These are phyloP conservation scores for Porites divaricata DNA, from an alignment of 92 coral and sea anemone genomes.

Conservation along the genomic window DNA sequence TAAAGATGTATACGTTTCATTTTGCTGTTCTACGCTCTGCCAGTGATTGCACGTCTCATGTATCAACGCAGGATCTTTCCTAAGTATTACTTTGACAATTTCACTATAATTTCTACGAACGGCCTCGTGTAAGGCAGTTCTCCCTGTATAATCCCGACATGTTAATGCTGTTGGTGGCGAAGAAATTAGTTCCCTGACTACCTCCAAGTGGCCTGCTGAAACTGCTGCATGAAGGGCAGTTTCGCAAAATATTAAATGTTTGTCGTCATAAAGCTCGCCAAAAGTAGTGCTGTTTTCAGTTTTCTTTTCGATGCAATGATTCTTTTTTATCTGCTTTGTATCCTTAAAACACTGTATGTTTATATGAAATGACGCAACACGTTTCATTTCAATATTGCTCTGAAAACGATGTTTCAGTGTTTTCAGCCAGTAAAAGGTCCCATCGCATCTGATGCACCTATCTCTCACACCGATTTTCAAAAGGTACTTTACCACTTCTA, in stretches of 20 bases:
- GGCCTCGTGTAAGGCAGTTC: constrained; percentile 74
- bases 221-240: constrained; percentile 77
- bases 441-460: constrained; percentile 67
- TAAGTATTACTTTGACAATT: constrained; percentile 46
- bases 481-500: constrained; percentile 11
- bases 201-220: constrained; percentile 35
- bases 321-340: no score
- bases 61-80: constrained; percentile 42
- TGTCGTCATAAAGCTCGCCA: constrained; percentile 52
- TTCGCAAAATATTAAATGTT: constrained; percentile 58
- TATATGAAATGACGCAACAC: background rate
- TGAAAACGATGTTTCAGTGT: constrained; percentile 22
- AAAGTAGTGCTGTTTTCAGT: background rate
- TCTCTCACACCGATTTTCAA: constrained; percentile 42
- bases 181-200: constrained; percentile 45
- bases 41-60: constrained; percentile 40
- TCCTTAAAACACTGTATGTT: no score
- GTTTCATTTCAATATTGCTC: background rate
- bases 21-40: constrained; percentile 16
- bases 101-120: constrained; percentile 47
- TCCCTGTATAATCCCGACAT: constrained; percentile 67
- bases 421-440: constrained; percentile 60
- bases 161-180: constrained; percentile 20
- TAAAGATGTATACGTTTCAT: background rate
- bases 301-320: background rate